A percentile compares a stretch with the other conserved stretches of the same genome.
phyloP scores from a whole-genome alignment of 2,113 vertebrate species.

The Percina caprodes region DNA sequence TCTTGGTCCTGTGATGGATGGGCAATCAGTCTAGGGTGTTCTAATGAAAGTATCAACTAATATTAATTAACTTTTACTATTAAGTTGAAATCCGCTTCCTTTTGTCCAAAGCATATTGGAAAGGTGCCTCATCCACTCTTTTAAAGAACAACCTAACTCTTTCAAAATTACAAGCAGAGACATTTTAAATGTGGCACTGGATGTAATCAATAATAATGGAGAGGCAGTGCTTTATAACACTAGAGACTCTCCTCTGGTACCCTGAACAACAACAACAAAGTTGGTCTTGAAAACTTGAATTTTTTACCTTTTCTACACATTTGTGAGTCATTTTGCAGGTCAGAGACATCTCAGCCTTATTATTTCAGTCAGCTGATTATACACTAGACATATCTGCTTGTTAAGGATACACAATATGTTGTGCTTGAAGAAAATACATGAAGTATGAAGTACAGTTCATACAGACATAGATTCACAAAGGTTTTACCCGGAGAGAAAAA shows the following conservation, averaged over 20 bases:
- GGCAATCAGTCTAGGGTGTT: not conserved
- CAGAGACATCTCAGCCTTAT: conserved; percentile 6
- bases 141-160: conserved; percentile 17
- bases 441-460: not conserved
- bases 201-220: conserved; percentile 40
- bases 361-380: not conserved
- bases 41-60: not conserved
- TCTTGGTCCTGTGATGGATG: not conserved
- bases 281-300: conserved; percentile 16
- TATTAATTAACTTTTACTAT: conserved; percentile 14
- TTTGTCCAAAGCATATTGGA: conserved; percentile 1
- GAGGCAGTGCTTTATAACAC: not conserved
- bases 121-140: not conserved
- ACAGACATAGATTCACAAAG: not conserved
- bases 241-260: conserved; percentile 17
- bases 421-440: not conserved
- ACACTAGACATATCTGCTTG: not conserved
- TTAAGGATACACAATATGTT: not conserved
- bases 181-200: conserved; percentile 12
- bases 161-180: not conserved
- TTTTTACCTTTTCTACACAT: conserved; percentile 11
- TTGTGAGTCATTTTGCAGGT: conserved; percentile 31
- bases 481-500: not conserved
- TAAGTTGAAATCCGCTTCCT: conserved; percentile 13
- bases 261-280: conserved; percentile 1